Conservation (phyloP, 2,113 vertebrate genomes). For the Dunckerocampus dactyliophorus region DNA sequence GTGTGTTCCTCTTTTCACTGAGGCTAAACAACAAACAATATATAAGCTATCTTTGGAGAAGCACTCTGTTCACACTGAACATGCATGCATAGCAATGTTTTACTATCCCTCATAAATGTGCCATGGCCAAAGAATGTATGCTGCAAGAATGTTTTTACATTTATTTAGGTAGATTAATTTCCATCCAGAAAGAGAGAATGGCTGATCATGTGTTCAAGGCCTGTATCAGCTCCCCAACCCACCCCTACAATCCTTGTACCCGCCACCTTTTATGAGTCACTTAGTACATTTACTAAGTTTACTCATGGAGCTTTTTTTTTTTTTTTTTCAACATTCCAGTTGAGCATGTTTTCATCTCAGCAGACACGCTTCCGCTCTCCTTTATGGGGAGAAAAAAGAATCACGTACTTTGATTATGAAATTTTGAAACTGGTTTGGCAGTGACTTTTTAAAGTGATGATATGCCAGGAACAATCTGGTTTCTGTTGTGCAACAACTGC, state of each 20-base stretch:
- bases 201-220: slow-evolving; percentile 48
- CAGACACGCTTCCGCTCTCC: background rate
- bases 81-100: slow-evolving; percentile 1
- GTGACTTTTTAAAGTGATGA: too few species aligned
- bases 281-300: background rate
- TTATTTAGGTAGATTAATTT: background rate
- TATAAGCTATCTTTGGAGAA: background rate
- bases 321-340: background rate
- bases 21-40: background rate
- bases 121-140: slow-evolving; percentile 7
- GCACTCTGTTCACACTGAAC: background rate
- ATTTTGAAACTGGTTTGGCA: background rate
- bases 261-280: slow-evolving; percentile 8
- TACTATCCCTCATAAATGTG: slow-evolving; percentile 28
- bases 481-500: background rate
- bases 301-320: slow-evolving; percentile 1
- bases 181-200: slow-evolving; percentile 15
- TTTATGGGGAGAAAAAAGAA: background rate
- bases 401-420: background rate
- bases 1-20: slow-evolving; percentile 10
- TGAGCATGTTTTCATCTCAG: background rate
- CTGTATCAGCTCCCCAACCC: slow-evolving; percentile 14
- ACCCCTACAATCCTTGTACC: slow-evolving; percentile 4
- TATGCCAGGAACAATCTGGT: background rate
- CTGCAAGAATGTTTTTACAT: background rate